phyloP scores from a whole-genome alignment of 1,140 invertebrate genomes.

The Adoxophyes honmai region DNA sequence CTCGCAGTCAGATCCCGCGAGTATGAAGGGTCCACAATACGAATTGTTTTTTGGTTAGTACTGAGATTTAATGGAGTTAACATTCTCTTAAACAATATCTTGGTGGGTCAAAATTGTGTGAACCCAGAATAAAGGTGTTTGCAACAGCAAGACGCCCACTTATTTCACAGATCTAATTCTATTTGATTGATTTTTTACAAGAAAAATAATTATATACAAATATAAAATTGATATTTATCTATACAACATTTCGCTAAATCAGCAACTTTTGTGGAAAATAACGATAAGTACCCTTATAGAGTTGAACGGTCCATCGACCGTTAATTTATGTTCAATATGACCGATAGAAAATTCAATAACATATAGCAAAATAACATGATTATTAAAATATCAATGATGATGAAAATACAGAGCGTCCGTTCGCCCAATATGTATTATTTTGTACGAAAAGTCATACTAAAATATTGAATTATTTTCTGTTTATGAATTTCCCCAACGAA shows the following conservation, averaged over 20 bases:
- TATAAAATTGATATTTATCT: conserved; percentile 69
- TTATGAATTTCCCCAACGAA: conserved; percentile 7
- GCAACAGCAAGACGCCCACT: conserved; percentile 29
- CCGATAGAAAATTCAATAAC: conserved; percentile 35
- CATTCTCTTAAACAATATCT: conserved; percentile 19
- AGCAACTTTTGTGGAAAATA: conserved; percentile 54
- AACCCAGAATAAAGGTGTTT: conserved; percentile 32
- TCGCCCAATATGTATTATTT: conserved; percentile 11
- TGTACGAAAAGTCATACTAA: conserved; percentile 11
- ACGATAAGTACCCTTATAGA: conserved; percentile 63
- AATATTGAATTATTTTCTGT: not conserved
- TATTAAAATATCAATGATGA: conserved; percentile 16
- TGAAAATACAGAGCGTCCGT: conserved; percentile 5
- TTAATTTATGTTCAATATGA: conserved; percentile 32
- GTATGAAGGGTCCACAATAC: too few relatives aligned
- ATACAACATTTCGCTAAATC: conserved; percentile 54
- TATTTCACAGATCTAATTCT: conserved; percentile 60
- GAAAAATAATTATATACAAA: conserved; percentile 71
- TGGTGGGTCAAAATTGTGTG: conserved; percentile 41
- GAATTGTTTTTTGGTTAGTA: conserved; percentile 23
- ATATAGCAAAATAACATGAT: conserved; percentile 35
- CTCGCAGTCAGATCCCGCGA: too few relatives aligned
- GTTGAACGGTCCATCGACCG: conserved; percentile 27
- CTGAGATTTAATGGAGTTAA: conserved; percentile 25
- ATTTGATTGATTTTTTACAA: conserved; percentile 69